These are phyloP conservation scores for Formica exsecta DNA, from an alignment of 1,140 invertebrate species.

Conservation along the genomic window DNA sequence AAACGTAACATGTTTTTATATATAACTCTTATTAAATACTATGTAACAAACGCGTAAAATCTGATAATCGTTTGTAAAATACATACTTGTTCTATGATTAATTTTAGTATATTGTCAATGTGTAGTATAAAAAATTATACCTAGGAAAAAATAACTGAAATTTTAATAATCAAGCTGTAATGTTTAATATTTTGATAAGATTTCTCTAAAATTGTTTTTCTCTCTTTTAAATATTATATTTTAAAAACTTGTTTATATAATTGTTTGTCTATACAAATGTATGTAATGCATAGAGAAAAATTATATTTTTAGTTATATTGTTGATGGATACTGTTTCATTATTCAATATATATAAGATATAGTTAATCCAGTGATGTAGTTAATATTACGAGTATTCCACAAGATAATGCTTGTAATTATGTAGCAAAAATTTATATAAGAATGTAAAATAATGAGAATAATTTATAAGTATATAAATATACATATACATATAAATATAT, in stretches of 20 bases:
- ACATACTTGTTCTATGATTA: constrained; percentile 8
- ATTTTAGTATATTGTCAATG: constrained; percentile 9
- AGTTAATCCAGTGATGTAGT: neutral
- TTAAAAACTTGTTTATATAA: constrained; percentile 7
- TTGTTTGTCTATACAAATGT: neutral
- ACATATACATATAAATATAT: constrained; percentile 7
- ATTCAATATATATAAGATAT: constrained; percentile 11
- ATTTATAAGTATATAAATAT: constrained; percentile 35
- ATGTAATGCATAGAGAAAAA: constrained; percentile 21
- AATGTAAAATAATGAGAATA: constrained; percentile 2
- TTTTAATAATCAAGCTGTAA: constrained; percentile 2
- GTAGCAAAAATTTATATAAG: neutral
- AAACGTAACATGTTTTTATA: constrained; percentile 17
- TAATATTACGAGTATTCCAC: neutral
- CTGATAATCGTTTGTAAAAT: constrained; percentile 17
- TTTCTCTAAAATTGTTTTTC: neutral
- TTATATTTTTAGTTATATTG: neutral
- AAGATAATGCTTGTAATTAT: constrained; percentile 7
- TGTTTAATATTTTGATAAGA: neutral
- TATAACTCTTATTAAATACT: constrained; percentile 29
- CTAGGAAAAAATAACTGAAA: neutral
- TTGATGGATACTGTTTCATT: constrained; percentile 18
- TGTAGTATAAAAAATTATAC: neutral
- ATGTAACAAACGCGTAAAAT: neutral
- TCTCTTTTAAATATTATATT: neutral